Base-by-base conservation (phyloP, 1,140 invertebrate genomes). In the Heliconius melpomene region DNA sequence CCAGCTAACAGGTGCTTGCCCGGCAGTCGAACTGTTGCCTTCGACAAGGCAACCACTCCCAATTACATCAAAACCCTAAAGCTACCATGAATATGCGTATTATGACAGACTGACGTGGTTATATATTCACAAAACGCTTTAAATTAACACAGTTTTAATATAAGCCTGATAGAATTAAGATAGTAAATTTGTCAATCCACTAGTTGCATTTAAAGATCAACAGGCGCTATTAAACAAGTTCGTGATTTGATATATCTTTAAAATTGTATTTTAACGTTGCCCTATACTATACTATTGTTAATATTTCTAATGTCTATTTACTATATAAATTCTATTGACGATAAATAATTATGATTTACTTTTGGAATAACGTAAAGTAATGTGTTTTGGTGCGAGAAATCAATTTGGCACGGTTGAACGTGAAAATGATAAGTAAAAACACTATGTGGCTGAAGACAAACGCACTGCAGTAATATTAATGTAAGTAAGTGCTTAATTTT, bases 1-100 rank as follows among this genome's bases (percentile, higher is more conserved):
- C 80, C 91, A 93, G 93, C 93, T 90, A 88, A 94, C 93, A 94
- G 93, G 93, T 94, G 91, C 90, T 84, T 82, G 81, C 90, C 91
- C 87, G 87, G 91, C 90, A 94, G 93, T 94, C 88, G 83, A 78
- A 86, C 84, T 81, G 85, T 84, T 87, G 87, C 84, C 88, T 82
- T 83, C 82, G 83, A 83, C 84, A 80, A 79, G 79, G 76, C 75
- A 84, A 86, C 86, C 85, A 72, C 79, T 75, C 80, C 74, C 80
- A 79, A 79, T 74, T 79, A 77, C 80, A 75, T 79, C 46, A 57
- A 83, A 80, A 82, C 50, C 36, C 16, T 81, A 75, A 79, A 73
- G 78, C 76, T 72, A 86, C 74, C 77, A 86, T 82, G 83, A 80
- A 79, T 83, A 85, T 83, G 77, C 78, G 74, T 84, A 83, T 85